Conservation (phyloP, 2,797 vertebrate genomes). For the Enteromius trimaculatus region DNA sequence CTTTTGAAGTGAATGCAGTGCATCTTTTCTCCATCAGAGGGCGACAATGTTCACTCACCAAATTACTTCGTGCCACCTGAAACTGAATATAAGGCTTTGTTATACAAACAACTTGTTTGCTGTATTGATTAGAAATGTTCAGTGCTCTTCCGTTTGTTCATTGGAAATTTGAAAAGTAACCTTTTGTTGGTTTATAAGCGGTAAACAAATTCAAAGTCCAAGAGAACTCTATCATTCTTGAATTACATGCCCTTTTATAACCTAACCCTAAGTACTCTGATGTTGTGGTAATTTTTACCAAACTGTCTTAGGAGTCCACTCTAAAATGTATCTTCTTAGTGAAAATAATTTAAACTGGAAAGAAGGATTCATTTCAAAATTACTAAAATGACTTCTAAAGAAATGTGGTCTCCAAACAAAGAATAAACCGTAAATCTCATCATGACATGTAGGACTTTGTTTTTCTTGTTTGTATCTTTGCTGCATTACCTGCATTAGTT, state of each 20-base stretch:
- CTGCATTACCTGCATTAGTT: not conserved
- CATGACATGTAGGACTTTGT: not conserved
- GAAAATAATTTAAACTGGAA: not conserved
- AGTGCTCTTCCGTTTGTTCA: not conserved
- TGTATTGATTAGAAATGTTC: not conserved
- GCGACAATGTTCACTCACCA: not conserved
- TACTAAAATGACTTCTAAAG: not conserved
- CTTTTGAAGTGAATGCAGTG: not conserved
- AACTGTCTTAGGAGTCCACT: not conserved
- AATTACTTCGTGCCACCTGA: not conserved
- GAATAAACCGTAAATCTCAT: not conserved
- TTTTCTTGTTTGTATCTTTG: not conserved
- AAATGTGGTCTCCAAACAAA: not conserved
- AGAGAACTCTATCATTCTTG: not conserved
- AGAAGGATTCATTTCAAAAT: not conserved
- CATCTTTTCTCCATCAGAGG: constrained; percentile 31
- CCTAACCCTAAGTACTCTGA: not conserved
- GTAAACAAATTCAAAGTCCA: not conserved
- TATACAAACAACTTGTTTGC: not conserved
- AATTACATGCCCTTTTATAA: not conserved
- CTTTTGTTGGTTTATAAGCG: not conserved
- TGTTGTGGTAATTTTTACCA: not conserved
- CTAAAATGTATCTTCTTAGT: not conserved
- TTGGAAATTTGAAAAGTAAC: not conserved
- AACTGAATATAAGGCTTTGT: not conserved